phyloP scores from a whole-genome alignment of 2,888 invertebrate genomes.

The Sphaerophoria taeniata region DNA sequence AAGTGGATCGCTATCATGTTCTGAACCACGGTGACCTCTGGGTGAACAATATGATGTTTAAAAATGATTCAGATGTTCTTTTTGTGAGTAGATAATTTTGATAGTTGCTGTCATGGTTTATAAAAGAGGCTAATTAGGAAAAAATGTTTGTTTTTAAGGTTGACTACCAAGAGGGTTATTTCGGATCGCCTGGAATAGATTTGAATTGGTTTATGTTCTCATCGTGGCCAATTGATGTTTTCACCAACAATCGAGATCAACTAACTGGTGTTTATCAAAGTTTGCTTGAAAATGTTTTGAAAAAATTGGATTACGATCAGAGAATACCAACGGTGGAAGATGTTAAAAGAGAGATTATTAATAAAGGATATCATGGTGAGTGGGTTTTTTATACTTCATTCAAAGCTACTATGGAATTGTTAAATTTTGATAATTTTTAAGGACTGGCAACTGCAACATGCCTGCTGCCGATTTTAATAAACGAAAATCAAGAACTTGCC shows the following conservation, averaged over 20 bases:
- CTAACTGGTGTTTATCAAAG: slow-evolving; percentile 76
- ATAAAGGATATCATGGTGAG: slow-evolving; percentile 78
- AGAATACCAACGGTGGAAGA: slow-evolving; percentile 77
- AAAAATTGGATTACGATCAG: slow-evolving; percentile 76
- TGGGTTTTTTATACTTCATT: not conserved
- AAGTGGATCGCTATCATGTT: slow-evolving; percentile 80
- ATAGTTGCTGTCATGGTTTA: not conserved
- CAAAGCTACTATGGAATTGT: not conserved
- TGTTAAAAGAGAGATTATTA: slow-evolving; percentile 76
- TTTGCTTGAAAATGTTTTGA: slow-evolving; percentile 74
- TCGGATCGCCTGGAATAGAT: slow-evolving; percentile 79
- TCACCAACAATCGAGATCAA: slow-evolving; percentile 75
- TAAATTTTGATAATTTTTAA: slow-evolving; percentile 41
- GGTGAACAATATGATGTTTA: slow-evolving; percentile 83
- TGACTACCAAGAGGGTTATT: slow-evolving; percentile 79
- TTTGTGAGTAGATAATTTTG: slow-evolving; percentile 76
- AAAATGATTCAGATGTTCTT: slow-evolving; percentile 80
- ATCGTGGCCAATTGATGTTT: slow-evolving; percentile 77
- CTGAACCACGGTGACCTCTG: slow-evolving; percentile 84
- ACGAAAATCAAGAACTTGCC: slow-evolving; percentile 77
- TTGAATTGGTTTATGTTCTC: slow-evolving; percentile 78
- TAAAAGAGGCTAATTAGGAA: not conserved
- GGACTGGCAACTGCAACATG: slow-evolving; percentile 77
- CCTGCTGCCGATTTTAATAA: slow-evolving; percentile 77
- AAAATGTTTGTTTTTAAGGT: slow-evolving; percentile 73